Base-by-base conservation (phyloP, 2,797 vertebrate genomes). In the Argyrosomus regius region DNA sequence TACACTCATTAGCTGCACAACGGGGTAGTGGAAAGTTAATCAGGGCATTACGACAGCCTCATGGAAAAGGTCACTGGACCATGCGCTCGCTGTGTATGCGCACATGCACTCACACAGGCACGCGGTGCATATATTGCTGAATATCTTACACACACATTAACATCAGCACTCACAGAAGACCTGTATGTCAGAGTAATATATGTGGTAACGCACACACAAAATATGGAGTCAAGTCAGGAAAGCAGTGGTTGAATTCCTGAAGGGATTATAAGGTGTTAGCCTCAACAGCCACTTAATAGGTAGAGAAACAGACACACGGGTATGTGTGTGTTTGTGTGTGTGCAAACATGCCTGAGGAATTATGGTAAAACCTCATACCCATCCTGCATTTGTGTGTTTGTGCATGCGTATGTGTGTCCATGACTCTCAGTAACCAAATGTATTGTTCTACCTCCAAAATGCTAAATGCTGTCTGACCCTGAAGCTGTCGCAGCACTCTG, bases 1-100 rank as follows among this genome's bases (percentile, higher is more conserved):
- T 7, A 13, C 39, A 48, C 54, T 81, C 14, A 86, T 91, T 83
- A 80, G 62, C 52, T 39, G 62, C 82, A 74, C 87, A 53, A 72
- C 69, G 22, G 72, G 80, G 81, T 17, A 56, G 75, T 70, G 84
- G 84, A 88, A 88, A 89, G 78, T 90, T 90, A 91, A 90, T 90
- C 77, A 89, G 71, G 65, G 75, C 76, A 76, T 88, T 92, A 87
- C 20, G 10, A 52, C 39, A 46, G 75, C 58, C 49, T 35, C 58
- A 66, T 50, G 65, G 69, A 79, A 65, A 79, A 88, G 72, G 74
- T 86, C 81, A 58, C 7, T 49, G 68, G 75, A 45, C 13, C 35
- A 41, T 28, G 43, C 26, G 22, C 50, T 22, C 24, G 5, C 5
- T 3, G 14, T 0, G 13, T 31, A 2, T 0, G 17, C 0, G 22